Base-by-base conservation (phyloP, 2,888 invertebrate species). In the Cryptophagus acutangulus region DNA sequence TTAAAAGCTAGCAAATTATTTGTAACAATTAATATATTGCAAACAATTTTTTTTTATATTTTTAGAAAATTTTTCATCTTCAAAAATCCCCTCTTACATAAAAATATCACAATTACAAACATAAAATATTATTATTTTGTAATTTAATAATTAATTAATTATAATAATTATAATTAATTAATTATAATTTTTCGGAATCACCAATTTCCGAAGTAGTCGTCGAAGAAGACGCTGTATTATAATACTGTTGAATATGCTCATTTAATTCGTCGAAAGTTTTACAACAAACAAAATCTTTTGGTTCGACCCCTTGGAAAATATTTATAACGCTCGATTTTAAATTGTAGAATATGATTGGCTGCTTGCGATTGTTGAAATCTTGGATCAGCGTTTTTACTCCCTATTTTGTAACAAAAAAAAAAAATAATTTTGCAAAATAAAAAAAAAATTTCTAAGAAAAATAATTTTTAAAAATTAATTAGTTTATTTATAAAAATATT, bases 301-400 rank as follows among this genome's bases (percentile, higher is more conserved):
- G 77, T 51, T 74, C 73, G 1, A 78, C 76, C 1, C 76, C 79
- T 60, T 73, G 71, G 52, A 79, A 76, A 24, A 75, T 75, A 33
- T 72, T 67, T 2, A 76, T 67, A 9, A 79, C 71, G 49, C 76
- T 76, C 1, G 76, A 74, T 52, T 79, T 79, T 37, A 78, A 59
- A 49, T 78, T 77, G 55, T 73, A 74, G 52, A 78, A 78, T 15
- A 78, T 61, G 12, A 78, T 63, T 2, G 75, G 74, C 48, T 78
- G 78, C 14, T 75, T 74, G 41, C 77, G 65, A 38, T 70, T 70
- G n/a, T 71, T 64, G 53, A 77, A 78, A 54, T 78, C 77, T 49
- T 76, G 76, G 35, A 77, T 76, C 20, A 78, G 63, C 38, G 71
- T 70, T 51, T 77, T 77, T 15, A 78, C 71, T 17, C 84, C 84